Evolutionary conservation across 2,113 vertebrate species (phyloP), one percentile per base, ranked within the genome.

Genomic region (Heterotis niloticus): DNA sequence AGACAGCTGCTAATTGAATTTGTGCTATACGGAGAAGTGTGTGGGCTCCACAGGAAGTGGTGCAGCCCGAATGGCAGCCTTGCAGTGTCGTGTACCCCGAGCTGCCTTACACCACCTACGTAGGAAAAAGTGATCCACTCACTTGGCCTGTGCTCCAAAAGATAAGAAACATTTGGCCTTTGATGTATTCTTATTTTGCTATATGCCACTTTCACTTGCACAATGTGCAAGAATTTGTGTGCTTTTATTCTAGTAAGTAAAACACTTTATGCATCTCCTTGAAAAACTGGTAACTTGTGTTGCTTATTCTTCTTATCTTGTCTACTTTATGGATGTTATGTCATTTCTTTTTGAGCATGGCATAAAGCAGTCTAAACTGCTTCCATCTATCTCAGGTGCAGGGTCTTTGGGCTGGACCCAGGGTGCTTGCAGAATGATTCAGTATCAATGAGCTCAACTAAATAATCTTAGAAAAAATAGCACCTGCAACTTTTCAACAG

Each of bases 91-190:
- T 83, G 83, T 90, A 85, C 79, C 85, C 82, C 64, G 87, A 88
- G 80, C 26, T 82, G 89, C 88, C 85, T 90, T 85, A 92, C 65
- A 86, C 92, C 96, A 94, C 95, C 95, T 95, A 96, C 96, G 94
- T 92, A 93, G 95, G 95, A 98, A 98, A 96, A 94, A 94, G 83
- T 95, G 94, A 94, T 93, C 90, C 89, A 59, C 84, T 93, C 89
- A 90, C 90, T 84, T 71, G 18, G 78, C 84, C 87, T 88, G 82
- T 82, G 84, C 28, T 75, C 57, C 28, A 59, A 26, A 64, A 75
- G 74, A 75, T 75, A 60, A 75, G 74, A 75, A 17, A 20, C 14
- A 62, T 24, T 75, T 59, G 57, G 26, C 23, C 54, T 52, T 26
- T 64, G 24, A 14, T 75, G 74, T 26, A 44, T 0, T 11, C 26